A percentile compares a stretch with the other conserved stretches of the same genome.
phyloP scores from a whole-genome alignment of 2,888 invertebrate species.

The Polyommatus iphigenia region DNA sequence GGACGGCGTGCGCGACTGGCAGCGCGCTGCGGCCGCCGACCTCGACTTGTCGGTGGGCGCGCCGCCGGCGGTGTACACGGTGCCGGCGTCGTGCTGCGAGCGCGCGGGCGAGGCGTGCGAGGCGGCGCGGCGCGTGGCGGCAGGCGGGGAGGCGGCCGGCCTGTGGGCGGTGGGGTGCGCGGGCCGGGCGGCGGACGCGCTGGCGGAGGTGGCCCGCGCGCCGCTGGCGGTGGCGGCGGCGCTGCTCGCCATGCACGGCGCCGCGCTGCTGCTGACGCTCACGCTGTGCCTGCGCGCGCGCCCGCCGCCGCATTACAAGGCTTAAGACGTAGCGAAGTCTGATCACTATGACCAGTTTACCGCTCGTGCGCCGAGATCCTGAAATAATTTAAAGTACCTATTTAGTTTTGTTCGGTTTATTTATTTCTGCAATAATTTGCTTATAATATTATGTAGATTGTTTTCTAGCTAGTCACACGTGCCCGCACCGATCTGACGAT shows the following conservation, averaged over 20 bases:
- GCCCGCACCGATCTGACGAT: not conserved
- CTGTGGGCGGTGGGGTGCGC: constrained; percentile 58
- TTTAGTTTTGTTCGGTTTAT: not conserved
- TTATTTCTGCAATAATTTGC: not conserved
- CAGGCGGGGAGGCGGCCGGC: constrained; percentile 46
- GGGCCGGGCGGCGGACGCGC: constrained; percentile 53
- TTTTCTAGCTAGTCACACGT: constrained; percentile 1
- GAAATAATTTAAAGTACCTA: not conserved
- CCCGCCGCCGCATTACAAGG: constrained; percentile 58
- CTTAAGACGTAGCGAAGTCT: constrained; percentile 44
- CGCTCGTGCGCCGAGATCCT: not conserved
- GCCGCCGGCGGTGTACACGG: constrained; percentile 56
- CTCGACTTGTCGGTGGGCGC: constrained; percentile 67
- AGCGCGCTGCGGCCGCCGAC: constrained; percentile 50
- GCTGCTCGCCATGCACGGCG: constrained; percentile 61
- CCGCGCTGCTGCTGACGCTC: constrained; percentile 62
- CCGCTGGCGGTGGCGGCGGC: constrained; percentile 58
- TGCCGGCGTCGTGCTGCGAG: constrained; percentile 64
- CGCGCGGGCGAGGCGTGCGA: constrained; percentile 44
- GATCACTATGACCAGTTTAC: not conserved
- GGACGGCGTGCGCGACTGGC: constrained; percentile 96
- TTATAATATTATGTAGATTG: not conserved
- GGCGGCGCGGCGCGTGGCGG: constrained; percentile 53
- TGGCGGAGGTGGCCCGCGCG: constrained; percentile 49
- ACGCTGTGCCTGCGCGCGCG: constrained; percentile 63